Conservation (phyloP, 2,113 vertebrate genomes). For the Cololabis saira region DNA sequence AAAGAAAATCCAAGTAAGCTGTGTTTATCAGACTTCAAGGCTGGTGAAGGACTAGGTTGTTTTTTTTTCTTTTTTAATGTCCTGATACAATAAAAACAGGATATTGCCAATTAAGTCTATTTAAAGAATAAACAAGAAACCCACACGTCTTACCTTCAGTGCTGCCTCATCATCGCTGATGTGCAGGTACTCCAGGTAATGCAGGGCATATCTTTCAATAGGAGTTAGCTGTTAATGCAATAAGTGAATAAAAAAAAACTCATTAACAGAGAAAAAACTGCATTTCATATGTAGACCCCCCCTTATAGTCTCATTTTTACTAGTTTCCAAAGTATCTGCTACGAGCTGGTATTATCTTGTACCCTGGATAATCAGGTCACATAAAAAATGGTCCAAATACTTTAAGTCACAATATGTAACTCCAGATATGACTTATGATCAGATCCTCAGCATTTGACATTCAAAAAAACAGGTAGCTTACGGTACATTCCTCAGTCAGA, state of each 20-base stretch:
- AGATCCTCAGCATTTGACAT: no score
- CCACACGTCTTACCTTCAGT: slow-evolving; percentile 66
- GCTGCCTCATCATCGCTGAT: slow-evolving; percentile 74
- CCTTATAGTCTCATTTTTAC: not conserved
- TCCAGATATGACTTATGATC: no score
- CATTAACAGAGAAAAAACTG: not conserved
- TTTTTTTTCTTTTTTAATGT: no score
- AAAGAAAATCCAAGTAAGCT: no score
- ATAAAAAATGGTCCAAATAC: no score
- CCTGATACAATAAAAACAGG: no score
- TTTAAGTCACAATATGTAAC: no score
- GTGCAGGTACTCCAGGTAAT: slow-evolving; percentile 91
- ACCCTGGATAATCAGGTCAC: no score
- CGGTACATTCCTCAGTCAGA: no score
- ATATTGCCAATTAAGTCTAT: not conserved
- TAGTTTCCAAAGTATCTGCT: not conserved
- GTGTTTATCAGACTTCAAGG: no score
- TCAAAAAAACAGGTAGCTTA: no score
- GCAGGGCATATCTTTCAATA: slow-evolving; percentile 93
- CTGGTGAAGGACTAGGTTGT: no score
- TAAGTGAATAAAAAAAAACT: not conserved
- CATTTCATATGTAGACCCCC: not conserved
- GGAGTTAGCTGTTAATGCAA: slow-evolving; percentile 86
- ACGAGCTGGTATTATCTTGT: not conserved
- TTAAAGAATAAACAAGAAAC: not conserved